Conservation (phyloP, 1,140 invertebrate genomes). For the Lamellibrachia luymesi region DNA sequence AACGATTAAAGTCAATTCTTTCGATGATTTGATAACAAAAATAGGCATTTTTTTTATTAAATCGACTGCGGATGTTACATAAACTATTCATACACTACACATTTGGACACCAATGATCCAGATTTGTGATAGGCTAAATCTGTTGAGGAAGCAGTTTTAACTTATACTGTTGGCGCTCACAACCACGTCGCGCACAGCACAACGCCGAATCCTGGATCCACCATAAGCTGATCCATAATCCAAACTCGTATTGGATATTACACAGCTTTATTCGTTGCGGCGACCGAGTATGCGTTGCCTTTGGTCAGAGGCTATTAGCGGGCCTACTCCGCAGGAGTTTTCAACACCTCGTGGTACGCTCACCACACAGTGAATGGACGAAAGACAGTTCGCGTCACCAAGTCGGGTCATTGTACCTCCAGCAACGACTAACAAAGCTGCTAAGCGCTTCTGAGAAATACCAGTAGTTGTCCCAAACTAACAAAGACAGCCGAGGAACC, state of each 20-base stretch:
- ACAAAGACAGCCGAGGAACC: not conserved
- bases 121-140: no score
- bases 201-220: no score
- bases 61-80: no score
- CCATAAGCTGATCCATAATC: not conserved
- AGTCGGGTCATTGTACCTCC: not conserved
- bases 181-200: not conserved
- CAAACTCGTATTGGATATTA: not conserved
- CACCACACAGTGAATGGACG: not conserved
- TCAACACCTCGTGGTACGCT: not conserved
- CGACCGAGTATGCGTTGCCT: not conserved
- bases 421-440: not conserved
- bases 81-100: no score
- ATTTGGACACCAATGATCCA: no score
- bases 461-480: not conserved
- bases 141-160: no score
- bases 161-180: no score
- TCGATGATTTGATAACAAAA: no score
- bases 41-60: no score
- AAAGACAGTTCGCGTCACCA: not conserved
- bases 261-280: no score
- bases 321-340: not conserved
- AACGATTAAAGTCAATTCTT: no score
- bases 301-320: not conserved
- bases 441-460: constrained; percentile 4